phyloP scores from a whole-genome alignment of 2,888 invertebrate genomes.

The Nymphalis c-album region DNA sequence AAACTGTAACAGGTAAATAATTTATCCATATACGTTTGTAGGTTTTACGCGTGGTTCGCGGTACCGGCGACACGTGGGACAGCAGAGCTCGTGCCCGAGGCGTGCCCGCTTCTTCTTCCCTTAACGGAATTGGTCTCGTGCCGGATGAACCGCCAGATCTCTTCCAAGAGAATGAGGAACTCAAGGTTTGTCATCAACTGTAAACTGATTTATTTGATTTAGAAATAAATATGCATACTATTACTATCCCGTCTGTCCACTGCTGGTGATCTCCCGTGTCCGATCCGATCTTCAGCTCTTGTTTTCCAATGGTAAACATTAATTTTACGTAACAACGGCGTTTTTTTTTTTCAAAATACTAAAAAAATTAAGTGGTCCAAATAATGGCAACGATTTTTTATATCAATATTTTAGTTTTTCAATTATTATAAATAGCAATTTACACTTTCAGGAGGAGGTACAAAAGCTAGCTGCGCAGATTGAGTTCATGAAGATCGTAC shows the following conservation, averaged over 20 bases:
- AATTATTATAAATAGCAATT: neutral
- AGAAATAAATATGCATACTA: too few relatives aligned
- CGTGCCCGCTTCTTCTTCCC: constrained; percentile 91
- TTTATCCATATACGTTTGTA: constrained; percentile 48
- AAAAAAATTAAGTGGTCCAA: too few relatives aligned
- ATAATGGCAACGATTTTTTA: too few relatives aligned
- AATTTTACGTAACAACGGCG: too few relatives aligned
- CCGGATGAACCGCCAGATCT: constrained; percentile 92
- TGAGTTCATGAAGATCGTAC: constrained; percentile 96
- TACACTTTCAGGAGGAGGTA: constrained; percentile 87
- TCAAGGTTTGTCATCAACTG: constrained; percentile 83
- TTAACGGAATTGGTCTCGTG: constrained; percentile 92
- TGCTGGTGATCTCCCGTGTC: too few relatives aligned
- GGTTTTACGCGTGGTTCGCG: constrained; percentile 90
- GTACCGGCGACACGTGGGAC: constrained; percentile 95
- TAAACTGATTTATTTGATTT: neutral
- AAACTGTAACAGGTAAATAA: too few relatives aligned
- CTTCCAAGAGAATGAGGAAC: constrained; percentile 94
- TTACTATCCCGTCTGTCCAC: too few relatives aligned
- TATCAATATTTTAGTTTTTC: too few relatives aligned
- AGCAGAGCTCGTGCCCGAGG: constrained; percentile 91
- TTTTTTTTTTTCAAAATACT: too few relatives aligned
- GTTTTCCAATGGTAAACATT: too few relatives aligned
- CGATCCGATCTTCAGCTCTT: too few relatives aligned
- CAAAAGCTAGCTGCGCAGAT: constrained; percentile 95